A percentile compares a stretch with the other conserved stretches of the same genome.
Conservation (phyloP, 1,140 invertebrate genomes). For the Drosophila pseudoananassae region DNA sequence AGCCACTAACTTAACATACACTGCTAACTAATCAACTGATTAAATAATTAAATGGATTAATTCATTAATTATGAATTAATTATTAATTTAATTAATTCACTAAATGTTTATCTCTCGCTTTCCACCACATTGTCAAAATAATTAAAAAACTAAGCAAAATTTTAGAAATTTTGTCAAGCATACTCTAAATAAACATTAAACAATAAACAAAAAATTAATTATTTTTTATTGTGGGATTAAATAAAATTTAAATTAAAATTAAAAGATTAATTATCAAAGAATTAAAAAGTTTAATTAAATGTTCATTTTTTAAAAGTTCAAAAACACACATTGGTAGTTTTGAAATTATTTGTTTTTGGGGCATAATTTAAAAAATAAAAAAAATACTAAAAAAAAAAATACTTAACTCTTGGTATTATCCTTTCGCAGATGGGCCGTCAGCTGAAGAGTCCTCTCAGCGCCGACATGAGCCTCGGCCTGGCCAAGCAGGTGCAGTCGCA, state of each 20-base stretch:
- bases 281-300: too few relatives aligned
- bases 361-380: not conserved
- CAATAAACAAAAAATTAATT: not conserved
- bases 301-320: not conserved
- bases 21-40: too few relatives aligned
- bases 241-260: too few relatives aligned
- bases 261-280: too few relatives aligned
- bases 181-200: not conserved
- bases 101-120: slow-evolving; percentile 1
- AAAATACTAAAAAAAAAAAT: not conserved
- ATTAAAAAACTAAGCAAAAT: not conserved
- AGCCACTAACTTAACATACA: too few relatives aligned
- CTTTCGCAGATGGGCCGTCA: slow-evolving; percentile 84
- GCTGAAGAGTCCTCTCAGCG: slow-evolving; percentile 86
- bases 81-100: not conserved
- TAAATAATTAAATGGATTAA: too few relatives aligned
- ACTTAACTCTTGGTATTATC: not conserved
- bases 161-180: not conserved
- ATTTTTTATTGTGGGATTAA: not conserved
- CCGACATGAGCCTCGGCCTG: slow-evolving; percentile 78
- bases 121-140: not conserved
- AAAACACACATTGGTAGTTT: not conserved
- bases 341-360: too few relatives aligned
- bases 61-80: too few relatives aligned
- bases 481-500: slow-evolving; percentile 85